These are phyloP conservation scores for Philypnodon macrostomus DNA, from an alignment of 2,797 vertebrate genomes.

Conservation along the genomic window DNA sequence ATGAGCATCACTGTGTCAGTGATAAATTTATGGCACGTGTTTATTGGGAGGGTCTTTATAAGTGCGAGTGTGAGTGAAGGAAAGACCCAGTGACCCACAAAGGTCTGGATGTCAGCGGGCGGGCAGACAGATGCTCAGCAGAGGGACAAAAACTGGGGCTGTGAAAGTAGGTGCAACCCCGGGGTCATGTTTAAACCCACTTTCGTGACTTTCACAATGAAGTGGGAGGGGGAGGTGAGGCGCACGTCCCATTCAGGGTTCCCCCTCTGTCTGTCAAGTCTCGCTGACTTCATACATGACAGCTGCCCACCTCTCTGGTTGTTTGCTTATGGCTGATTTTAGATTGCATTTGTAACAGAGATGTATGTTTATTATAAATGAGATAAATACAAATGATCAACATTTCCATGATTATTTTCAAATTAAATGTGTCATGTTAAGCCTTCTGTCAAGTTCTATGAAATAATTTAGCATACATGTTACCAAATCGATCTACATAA, in stretches of 20 bases:
- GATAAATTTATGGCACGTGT: slow-evolving; percentile 71
- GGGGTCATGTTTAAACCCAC: slow-evolving; percentile 66
- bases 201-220: slow-evolving; percentile 57
- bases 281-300: slow-evolving; percentile 35
- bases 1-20: slow-evolving; percentile 42
- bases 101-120: slow-evolving; percentile 59
- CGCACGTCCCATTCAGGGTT: slow-evolving; percentile 25
- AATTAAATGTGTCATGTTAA: too few species aligned
- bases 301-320: slow-evolving; percentile 13
- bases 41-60: slow-evolving; percentile 18
- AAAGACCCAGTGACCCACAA: slow-evolving; percentile 55
- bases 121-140: slow-evolving; percentile 74
- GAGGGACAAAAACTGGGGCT: slow-evolving; percentile 22
- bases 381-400: too few species aligned
- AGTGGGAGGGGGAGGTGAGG: slow-evolving; percentile 45
- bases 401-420: too few species aligned
- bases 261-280: slow-evolving; percentile 34
- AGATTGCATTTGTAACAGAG: too few species aligned
- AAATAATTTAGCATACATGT: too few species aligned
- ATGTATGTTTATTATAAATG: too few species aligned
- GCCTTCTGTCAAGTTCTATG: too few species aligned
- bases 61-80: slow-evolving; percentile 16
- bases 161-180: slow-evolving; percentile 44
- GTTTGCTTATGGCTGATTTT: background rate
- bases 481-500: too few species aligned